phyloP scores from a whole-genome alignment of 1,140 invertebrate genomes.

The Hylaeus anthracinus region DNA sequence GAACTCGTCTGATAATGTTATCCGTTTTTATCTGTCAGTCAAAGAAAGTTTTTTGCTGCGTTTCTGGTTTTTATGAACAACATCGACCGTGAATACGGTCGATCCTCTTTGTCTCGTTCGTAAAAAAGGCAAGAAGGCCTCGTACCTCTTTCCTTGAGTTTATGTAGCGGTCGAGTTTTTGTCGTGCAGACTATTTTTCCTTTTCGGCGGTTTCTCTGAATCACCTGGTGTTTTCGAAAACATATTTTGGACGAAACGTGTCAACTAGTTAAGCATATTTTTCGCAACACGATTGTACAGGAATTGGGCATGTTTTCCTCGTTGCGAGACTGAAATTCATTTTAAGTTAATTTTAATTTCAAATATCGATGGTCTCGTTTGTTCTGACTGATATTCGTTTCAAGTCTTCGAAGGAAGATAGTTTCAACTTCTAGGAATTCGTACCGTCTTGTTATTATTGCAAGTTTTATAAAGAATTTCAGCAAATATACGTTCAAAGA shows the following conservation, averaged over 20 bases:
- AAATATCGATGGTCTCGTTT: no score
- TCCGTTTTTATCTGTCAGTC: background rate
- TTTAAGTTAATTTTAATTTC: no score
- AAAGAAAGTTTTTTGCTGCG: background rate
- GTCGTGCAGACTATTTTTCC: background rate
- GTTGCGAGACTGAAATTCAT: no score
- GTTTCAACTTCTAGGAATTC: no score
- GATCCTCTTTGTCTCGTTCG: background rate
- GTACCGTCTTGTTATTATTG: no score
- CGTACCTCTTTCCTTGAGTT: background rate
- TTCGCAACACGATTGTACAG: background rate
- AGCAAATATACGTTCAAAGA: no score
- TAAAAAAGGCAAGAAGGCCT: background rate
- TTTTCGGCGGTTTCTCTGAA: no score
- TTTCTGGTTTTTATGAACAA: slow-evolving; percentile 22
- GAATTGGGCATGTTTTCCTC: no score
- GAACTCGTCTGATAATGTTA: slow-evolving; percentile 1
- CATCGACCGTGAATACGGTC: background rate
- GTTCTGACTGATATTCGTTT: no score
- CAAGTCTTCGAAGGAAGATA: no score
- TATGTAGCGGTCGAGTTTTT: background rate
- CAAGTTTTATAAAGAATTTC: no score
- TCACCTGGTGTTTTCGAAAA: background rate
- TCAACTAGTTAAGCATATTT: background rate
- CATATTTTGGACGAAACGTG: background rate